These are phyloP conservation scores for Lacanobia oleracea DNA, from an alignment of 2,888 invertebrate genomes.

Conservation along the genomic window DNA sequence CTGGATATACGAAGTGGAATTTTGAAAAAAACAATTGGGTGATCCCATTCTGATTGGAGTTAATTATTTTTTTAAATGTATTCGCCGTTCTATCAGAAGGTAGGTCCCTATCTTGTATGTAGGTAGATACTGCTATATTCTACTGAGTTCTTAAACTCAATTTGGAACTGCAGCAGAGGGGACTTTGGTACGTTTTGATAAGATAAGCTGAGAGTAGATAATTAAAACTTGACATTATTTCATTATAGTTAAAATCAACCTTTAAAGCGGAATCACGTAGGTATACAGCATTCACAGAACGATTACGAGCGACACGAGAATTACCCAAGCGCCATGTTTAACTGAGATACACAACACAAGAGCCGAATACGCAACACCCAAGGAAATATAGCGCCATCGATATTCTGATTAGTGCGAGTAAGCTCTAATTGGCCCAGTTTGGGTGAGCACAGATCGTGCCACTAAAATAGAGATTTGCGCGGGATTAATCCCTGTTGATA, in stretches of 20 bases:
- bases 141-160: neutral
- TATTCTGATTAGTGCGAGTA: slow-evolving; percentile 82
- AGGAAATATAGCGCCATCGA: slow-evolving; percentile 70
- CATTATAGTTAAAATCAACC: slow-evolving; percentile 11
- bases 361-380: slow-evolving; percentile 44
- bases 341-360: slow-evolving; percentile 43
- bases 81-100: neutral
- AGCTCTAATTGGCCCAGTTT: slow-evolving; percentile 89
- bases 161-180: neutral
- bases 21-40: neutral
- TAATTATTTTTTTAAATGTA: too few relatives aligned
- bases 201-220: neutral
- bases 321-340: slow-evolving; percentile 40
- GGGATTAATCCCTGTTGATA: slow-evolving; percentile 85
- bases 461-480: slow-evolving; percentile 88
- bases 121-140: neutral
- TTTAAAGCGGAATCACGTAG: slow-evolving; percentile 13
- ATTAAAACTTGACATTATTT: neutral
- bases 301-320: slow-evolving; percentile 44
- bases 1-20: neutral
- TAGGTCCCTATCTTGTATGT: neutral
- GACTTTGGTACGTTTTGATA: neutral
- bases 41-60: neutral
- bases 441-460: slow-evolving; percentile 81
- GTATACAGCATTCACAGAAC: slow-evolving; percentile 36